Evolutionary conservation across 2,888 invertebrate genomes (phyloP), one percentile per base, ranked within the genome.

Genomic region (Tenthredo amoena): DNA sequence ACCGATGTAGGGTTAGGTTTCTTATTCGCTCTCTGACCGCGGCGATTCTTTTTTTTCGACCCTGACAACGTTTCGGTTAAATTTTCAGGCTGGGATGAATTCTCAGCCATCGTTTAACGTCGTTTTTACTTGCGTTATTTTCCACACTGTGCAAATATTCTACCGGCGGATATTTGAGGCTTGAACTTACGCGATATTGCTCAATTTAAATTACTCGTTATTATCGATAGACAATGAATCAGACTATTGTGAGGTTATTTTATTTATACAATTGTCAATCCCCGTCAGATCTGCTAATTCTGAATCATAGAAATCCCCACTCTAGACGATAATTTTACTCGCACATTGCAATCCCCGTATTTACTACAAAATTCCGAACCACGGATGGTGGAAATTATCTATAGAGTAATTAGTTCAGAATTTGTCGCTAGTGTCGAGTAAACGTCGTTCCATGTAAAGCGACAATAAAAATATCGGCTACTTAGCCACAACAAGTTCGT

Each of bases 21-120:
- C 18, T 71, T 65, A 26, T 83, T 47, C 9, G 31, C 83, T 50
- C 72, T 74, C 5, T 74, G 40, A n/a, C 72, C 72, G 0, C 83
- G 83, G 7, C 83, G 83, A 68, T 6, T 26, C 43, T 74, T 74
- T 34, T 83, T 83, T 31, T 71, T 83, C 2, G 68, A 4, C 6
- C 21, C 65, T 1, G 18, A 6, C 12, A 62, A 40, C 7, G 15
- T 55, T 40, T 34, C 81, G 21, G 40, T 62, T 40, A 37, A 37
- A 12, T 62, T 79, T 1, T 5, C 18, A 31, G 34, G 12, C 26
- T 34, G 31, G 12, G 34, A 34, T 18, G 68, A 68, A 21, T 40
- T 74, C 18, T 74, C 72, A 4, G 72, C 72, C 72, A 74, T 74
- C 37, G 71, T 68, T 34, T 7, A 18, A 31, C 12, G 1, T 5